These are phyloP conservation scores for Reinhardtius hippoglossoides DNA, from an alignment of 2,113 vertebrate species.

Conservation along the genomic window DNA sequence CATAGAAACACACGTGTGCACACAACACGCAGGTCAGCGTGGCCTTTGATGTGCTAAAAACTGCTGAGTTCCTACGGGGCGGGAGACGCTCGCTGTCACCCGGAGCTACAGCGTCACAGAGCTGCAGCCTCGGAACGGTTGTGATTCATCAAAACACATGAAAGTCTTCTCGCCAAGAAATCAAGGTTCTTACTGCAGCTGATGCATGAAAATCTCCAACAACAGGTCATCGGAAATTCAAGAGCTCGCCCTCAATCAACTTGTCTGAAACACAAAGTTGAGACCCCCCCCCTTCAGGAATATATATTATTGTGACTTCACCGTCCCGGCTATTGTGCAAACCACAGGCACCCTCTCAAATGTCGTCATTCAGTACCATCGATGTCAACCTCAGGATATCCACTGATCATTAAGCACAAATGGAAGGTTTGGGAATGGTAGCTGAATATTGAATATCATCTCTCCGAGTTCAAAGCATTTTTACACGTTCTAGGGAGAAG, in stretches of 20 bases:
- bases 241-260: background rate
- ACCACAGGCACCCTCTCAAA: background rate
- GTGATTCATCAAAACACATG: background rate
- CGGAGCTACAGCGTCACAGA: background rate
- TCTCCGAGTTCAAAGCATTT: conserved; percentile 39
- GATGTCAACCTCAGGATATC: background rate
- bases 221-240: background rate
- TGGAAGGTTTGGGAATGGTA: conserved; percentile 28
- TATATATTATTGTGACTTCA: background rate
- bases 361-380: conserved; percentile 4
- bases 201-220: background rate
- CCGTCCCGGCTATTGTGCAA: background rate
- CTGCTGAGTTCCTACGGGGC: conserved; percentile 39
- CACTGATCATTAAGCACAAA: conserved; percentile 11
- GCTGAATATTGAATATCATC: conserved; percentile 58
- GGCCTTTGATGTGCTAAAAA: conserved; percentile 65
- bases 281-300: no score
- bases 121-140: background rate
- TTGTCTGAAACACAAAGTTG: background rate
- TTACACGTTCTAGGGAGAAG: conserved; percentile 20
- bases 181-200: background rate
- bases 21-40: conserved; percentile 33
- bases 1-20: conserved; percentile 1
- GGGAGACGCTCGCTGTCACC: conserved; percentile 12
- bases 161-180: background rate